These are phyloP conservation scores for Phrynosoma blainvillii DNA, from an alignment of 2,113 vertebrate genomes.

Conservation along the genomic window DNA sequence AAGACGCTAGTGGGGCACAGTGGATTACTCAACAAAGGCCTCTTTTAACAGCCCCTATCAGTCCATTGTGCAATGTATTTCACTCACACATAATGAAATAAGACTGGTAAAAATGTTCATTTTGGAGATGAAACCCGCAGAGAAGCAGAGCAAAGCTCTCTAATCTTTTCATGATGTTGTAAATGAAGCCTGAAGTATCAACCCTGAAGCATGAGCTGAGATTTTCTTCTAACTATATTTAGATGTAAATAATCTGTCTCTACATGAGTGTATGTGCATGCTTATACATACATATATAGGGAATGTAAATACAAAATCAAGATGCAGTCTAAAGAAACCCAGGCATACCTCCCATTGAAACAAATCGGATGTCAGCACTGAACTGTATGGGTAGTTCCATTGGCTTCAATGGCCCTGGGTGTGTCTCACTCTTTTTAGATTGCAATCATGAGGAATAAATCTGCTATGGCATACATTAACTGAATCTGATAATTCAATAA, in stretches of 20 bases:
- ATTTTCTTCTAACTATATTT: conserved; percentile 32
- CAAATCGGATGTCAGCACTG: background rate
- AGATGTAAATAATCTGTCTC: conserved; percentile 21
- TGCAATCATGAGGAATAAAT: background rate
- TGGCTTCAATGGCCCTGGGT: background rate
- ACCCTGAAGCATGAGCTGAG: background rate
- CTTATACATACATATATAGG: background rate
- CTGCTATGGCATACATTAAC: conserved; percentile 7
- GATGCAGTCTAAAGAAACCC: background rate
- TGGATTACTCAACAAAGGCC: conserved; percentile 58
- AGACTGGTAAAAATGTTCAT: conserved; percentile 47
- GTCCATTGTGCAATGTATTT: conserved; percentile 64
- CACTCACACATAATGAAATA: conserved; percentile 64
- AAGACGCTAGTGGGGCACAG: conserved; percentile 26
- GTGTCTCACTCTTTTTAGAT: background rate
- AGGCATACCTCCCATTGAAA: too few relatives aligned
- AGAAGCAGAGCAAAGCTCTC: conserved; percentile 24
- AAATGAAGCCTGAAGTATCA: conserved; percentile 46
- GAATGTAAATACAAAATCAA: background rate
- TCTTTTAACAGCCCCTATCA: conserved; percentile 58
- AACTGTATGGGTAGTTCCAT: background rate
- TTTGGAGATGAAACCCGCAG: conserved; percentile 52
- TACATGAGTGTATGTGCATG: background rate
- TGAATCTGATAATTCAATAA: conserved; percentile 10
- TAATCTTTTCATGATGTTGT: conserved; percentile 25